Evolutionary conservation across 1,140 invertebrate species (phyloP).

Genomic region (Drosophila gunungcola): DNA sequence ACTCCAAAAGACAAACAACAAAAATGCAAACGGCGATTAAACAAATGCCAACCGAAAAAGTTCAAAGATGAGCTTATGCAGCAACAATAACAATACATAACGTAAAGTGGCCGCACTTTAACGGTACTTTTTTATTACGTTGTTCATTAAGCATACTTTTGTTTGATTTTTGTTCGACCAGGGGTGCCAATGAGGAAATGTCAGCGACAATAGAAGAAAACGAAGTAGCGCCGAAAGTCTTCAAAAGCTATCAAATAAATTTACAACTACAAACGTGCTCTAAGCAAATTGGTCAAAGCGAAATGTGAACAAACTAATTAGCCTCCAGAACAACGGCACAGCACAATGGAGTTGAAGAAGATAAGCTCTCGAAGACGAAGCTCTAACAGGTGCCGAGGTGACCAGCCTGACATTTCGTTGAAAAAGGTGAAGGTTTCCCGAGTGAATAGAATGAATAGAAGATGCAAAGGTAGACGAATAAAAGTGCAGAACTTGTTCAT

Average conservation of each 20-base stretch:
- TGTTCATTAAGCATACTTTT: conserved; percentile 20
- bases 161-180: neutral
- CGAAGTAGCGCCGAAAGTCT: conserved; percentile 7
- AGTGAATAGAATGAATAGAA: conserved; percentile 11
- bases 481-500: neutral
- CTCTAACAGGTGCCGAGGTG: conserved; percentile 1
- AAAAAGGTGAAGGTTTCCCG: conserved; percentile 14
- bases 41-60: conserved; percentile 63
- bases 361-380: neutral
- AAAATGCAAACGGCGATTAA: conserved; percentile 17
- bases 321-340: conserved; percentile 31
- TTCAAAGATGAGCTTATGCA: conserved; percentile 40
- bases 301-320: conserved; percentile 63
- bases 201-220: conserved; percentile 17
- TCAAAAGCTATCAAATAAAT: conserved; percentile 58
- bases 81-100: neutral
- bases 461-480: neutral
- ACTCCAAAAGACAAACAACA: conserved; percentile 8
- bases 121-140: conserved; percentile 44
- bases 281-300: conserved; percentile 51
- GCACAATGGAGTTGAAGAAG: conserved; percentile 11
- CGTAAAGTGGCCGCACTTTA: conserved; percentile 30
- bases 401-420: conserved; percentile 14
- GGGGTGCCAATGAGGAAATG: conserved; percentile 35
- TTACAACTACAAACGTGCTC: conserved; percentile 30